Evolutionary conservation across 2,888 invertebrate genomes (phyloP), one percentile per base, ranked within the genome.

Genomic region (Eilema caniola): DNA sequence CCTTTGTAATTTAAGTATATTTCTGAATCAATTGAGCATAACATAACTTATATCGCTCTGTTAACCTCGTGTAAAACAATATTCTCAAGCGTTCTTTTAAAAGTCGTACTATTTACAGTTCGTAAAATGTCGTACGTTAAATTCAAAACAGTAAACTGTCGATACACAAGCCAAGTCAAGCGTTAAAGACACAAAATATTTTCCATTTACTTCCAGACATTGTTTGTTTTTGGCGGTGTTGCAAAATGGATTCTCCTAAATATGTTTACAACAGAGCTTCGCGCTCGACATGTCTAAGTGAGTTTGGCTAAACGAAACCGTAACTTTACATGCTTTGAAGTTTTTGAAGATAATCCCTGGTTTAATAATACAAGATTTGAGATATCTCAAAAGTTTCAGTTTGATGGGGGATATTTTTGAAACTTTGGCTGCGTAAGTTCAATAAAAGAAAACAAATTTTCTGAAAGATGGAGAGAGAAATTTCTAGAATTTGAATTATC

Each of bases 181-280:
- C 74, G 65, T 78, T 73, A 73, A 69, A 71, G 61, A 73, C 69
- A 70, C 71, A 67, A 75, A 81, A 79, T 76, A 81, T 81, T 66
- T 79, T 69, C 73, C 68, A 79, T 76, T 77, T 73, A 62, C 76
- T 69, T 64, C 37, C 66, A 71, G 59, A 69, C 69, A 78, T 75
- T 73, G 77, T 80, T 77, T 81, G 75, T 77, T 77, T 76, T 76
- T 57, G 67, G 59, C 62, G 66, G 65, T 73, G 81, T 76, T 28
- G 71, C 63, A 67, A 73, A 81, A 78, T 73, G 77, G 63, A 72
- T 77, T 77, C 76, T 76, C 25, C 67, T 67, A 75, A 80, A 85
- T 78, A 76, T 80, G 76, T 84, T 82, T 78, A 77, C 81, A 73
- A 74, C 61, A 65, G 24, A 82, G 75, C 67, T 80, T 77, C 78